Base-by-base conservation (phyloP, 2,888 invertebrate species). In the Dexiosoma caninum region DNA sequence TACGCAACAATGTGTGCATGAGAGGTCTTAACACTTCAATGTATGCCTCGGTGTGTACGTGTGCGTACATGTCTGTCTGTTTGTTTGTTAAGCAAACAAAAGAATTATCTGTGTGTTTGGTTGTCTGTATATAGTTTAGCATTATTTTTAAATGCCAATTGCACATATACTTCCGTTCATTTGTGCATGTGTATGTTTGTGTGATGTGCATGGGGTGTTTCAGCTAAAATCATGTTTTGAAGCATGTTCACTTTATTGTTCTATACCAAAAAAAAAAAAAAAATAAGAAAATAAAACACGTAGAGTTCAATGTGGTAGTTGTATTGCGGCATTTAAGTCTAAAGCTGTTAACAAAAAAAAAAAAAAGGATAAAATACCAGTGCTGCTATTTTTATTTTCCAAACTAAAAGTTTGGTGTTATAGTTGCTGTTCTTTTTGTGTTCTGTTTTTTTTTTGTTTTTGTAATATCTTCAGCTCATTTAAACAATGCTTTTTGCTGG, bases 391-490 rank as follows among this genome's bases (percentile, higher is more conserved):
- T 71, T 59, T 62, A 46, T 60, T 53, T 66, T 57, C 30, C 51
- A 59, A 74, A 77, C 78, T 60, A 69, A 72, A 79, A 69, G 49
- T 74, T 69, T 72, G 53, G 30, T 59, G 69, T 69, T 69, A 51
- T 44, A 55, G 32, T 57, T 35, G 35, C 21, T 60, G 67, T 60
- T 57, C 30, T 57, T 74, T 66, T 46, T 60, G n/a, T n/a, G n/a
- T n/a, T n/a, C n/a, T n/a, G n/a, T n/a, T n/a, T n/a, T n/a, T n/a
- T n/a, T n/a, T n/a, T n/a, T n/a, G n/a, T n/a, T 49, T 60, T 77
- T 81, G 77, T 77, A 64, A 77, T 81, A 72, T 77, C 69, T 77
- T 64, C 72, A 74, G 77, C 81, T 69, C 77, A 81, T 81, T 81
- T 77, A 74, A 77, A 53, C 77, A 77, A 55, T 51, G 57, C 6